Evolutionary conservation across 2,113 vertebrate genomes (phyloP), one percentile per base, ranked within the genome.

Genomic region (Hippocampus comes): DNA sequence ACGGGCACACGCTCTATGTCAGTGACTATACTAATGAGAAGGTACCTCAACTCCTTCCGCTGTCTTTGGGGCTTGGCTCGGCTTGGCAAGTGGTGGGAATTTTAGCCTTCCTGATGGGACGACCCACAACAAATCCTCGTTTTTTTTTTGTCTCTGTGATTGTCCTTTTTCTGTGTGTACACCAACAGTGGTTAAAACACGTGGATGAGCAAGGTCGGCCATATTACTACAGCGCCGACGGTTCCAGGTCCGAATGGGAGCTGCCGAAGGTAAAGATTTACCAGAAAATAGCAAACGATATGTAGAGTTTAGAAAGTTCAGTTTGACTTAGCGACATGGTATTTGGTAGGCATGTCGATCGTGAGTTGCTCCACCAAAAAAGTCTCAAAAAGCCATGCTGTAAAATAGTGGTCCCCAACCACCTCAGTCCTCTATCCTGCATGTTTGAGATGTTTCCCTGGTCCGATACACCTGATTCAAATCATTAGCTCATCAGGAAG

Each of bases 1-100:
- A 91, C 90, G 96, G 96, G 86, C 96, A 96, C 84, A 96, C 93
- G 78, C 93, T 98, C 85, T 99, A 98, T 93, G 92, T 96, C 93
- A 97, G 94, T 93, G 94, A 97, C 92, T 93, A 94, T 93, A 98
- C 96, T 90, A 96, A 96, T 81, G 96, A 98, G 95, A 98, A 98
- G 96, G 96, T 97, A 97, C 92, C 34, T 18, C 75, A 72, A 70
- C 80, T 11, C 23, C 27, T 23, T 63, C 69, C 53, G 53, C 70
- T 56, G 4, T 38, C 80, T 74, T 68, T 53, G 3, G 38, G 4
- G 30, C 46, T 68, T 20, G 27, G 25, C 46, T 34, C 6, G 10
- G 20, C 43, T 53, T 60, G 61, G 1, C 38, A 71, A 63, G 4
- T 2, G 41, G 4, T 61, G 59, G 23, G 21, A 27, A 43, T 65